Evolutionary conservation across 2,888 invertebrate genomes (phyloP).

Genomic region (Allygus modestus): DNA sequence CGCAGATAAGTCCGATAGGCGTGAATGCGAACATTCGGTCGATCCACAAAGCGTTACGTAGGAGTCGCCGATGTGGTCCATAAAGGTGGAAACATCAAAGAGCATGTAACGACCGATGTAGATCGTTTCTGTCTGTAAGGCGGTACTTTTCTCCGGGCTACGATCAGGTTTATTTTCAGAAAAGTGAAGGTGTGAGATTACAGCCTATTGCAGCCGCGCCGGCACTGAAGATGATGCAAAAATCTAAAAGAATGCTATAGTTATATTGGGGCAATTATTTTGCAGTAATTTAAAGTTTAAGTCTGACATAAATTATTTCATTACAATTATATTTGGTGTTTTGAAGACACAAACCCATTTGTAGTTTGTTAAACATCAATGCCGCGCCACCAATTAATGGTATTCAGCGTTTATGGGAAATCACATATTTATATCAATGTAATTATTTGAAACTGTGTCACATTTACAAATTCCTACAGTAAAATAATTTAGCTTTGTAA

Average conservation of each 20-base stretch:
- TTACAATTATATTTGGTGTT: no score
- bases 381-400: no score
- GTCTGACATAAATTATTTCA: no score
- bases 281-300: no score
- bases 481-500: no score
- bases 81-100: slow-evolving; percentile 17
- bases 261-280: not conserved
- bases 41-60: not conserved
- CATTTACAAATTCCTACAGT: no score
- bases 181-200: slow-evolving; percentile 4
- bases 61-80: not conserved
- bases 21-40: slow-evolving; percentile 18
- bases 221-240: not conserved
- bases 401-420: no score
- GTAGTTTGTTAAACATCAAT: no score
- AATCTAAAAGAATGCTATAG: not conserved
- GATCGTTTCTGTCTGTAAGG: not conserved
- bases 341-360: no score
- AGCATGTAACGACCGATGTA: not conserved
- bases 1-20: slow-evolving; percentile 5
- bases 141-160: slow-evolving; percentile 2
- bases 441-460: no score
- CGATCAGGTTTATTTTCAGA: not conserved
- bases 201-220: not conserved
- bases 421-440: no score